Percentiles rank a stretch among this genome's conserved stretches.
phyloP scores from a whole-genome alignment of 1,140 invertebrate species.

The Copidosoma floridanum region DNA sequence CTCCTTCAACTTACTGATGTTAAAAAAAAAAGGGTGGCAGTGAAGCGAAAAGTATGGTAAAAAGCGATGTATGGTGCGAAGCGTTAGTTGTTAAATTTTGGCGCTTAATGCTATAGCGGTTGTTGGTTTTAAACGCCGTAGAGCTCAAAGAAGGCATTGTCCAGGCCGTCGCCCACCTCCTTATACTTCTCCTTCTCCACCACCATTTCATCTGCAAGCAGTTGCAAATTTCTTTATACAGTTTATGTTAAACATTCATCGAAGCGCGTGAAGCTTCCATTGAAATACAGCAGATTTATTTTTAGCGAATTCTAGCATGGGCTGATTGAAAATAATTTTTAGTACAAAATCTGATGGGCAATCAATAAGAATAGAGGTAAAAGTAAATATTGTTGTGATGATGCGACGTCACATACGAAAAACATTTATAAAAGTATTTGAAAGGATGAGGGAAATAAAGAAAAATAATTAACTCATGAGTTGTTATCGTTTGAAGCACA shows the following conservation, averaged over 20 bases:
- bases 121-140: constrained; percentile 71
- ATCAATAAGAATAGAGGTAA: too few relatives aligned
- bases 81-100: too few relatives aligned
- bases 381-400: too few relatives aligned
- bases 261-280: not conserved
- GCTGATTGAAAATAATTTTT: not conserved
- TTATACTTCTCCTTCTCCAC: constrained; percentile 99
- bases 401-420: not conserved
- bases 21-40: constrained; percentile 4
- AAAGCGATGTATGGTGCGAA: constrained; percentile 34
- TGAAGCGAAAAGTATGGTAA: constrained; percentile 25
- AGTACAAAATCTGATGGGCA: too few relatives aligned
- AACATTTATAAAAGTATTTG: too few relatives aligned
- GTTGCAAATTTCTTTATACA: constrained; percentile 18
- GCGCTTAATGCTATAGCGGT: constrained; percentile 30
- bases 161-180: constrained; percentile 98
- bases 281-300: not conserved
- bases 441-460: too few relatives aligned
- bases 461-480: too few relatives aligned
- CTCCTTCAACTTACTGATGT: constrained; percentile 17
- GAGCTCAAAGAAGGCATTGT: constrained; percentile 96
- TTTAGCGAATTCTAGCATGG: constrained; percentile 3
- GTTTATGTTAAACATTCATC: constrained; percentile 5
- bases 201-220: constrained; percentile 93
- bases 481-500: too few relatives aligned